Evolutionary conservation across 2,888 invertebrate genomes (phyloP), one percentile per base, ranked within the genome.

Genomic region (Hydrotaea cyrtoneurina): DNA sequence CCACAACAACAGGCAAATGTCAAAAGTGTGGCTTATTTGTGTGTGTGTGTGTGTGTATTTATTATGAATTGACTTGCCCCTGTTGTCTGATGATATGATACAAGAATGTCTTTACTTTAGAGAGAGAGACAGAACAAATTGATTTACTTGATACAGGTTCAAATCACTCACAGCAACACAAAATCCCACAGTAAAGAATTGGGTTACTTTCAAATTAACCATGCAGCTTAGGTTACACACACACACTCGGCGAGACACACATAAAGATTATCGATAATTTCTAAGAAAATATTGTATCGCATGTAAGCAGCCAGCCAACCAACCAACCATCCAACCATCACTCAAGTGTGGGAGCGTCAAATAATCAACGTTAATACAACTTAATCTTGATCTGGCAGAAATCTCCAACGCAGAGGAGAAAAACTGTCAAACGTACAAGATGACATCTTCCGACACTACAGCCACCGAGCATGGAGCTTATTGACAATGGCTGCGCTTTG

Each of bases 131-230:
- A 23, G 26, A 31, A 74, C 57, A 66, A 23, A 46, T 62, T 39
- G 62, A 76, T 53, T 23, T 64, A 71, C 69, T 46, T 69, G 43
- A 69, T 69, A 46, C 69, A 69, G 69, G 23, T 69, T 39, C 17
- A 66, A 66, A 69, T 15, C 39, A 73, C 39, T 21, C 31, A 21
- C 17, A 64, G 8, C 10, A 50, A 77, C 23, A 74, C 43, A 43
- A 4, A 39, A 64, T 50, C n/a, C 15, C 50, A 36, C 59, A 74
- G 53, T 71, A 74, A 78, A 75, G 88, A 89, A 89, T 89, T 89
- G 87, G 89, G 90, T 90, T 90, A 90, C 90, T 88, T 89, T 90
- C 88, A 86, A 87, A 86, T 88, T 88, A 89, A 89, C 86, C 86
- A 87, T 80, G 86, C 87, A 87, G 89, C 89, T 89, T 87, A 87